phyloP scores from a whole-genome alignment of 2,113 vertebrate species.

The Poeciliopsis turrubarensis region DNA sequence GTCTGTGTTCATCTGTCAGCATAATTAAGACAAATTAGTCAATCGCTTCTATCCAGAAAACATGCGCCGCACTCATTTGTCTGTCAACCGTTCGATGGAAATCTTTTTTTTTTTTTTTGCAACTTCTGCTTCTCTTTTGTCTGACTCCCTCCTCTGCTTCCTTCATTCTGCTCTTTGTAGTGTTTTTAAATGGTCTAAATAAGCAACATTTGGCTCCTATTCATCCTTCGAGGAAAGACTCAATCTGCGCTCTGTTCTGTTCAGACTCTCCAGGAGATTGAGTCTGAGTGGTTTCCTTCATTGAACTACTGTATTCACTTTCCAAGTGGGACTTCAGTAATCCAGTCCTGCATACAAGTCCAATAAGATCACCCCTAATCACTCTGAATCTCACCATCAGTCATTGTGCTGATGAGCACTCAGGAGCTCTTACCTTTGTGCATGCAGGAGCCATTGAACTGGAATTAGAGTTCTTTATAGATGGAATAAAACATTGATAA shows the following conservation, averaged over 20 bases:
- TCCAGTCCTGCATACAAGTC: slow-evolving; percentile 10
- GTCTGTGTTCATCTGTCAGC: slow-evolving; percentile 19
- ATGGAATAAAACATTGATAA: slow-evolving; percentile 4
- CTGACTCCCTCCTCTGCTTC: neutral
- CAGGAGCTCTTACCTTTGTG: slow-evolving; percentile 3
- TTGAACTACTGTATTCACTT: slow-evolving; percentile 17
- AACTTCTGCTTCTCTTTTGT: slow-evolving; percentile 4
- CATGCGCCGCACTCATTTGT: slow-evolving; percentile 20
- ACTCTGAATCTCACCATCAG: slow-evolving; percentile 16
- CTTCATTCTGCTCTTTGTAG: slow-evolving; percentile 29
- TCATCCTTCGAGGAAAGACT: slow-evolving; percentile 18
- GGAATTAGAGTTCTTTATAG: neutral
- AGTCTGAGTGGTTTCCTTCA: slow-evolving; percentile 11
- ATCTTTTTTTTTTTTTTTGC: neutral
- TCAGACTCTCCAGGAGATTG: slow-evolving; percentile 17
- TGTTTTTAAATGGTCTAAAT: slow-evolving; percentile 52
- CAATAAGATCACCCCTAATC: slow-evolving; percentile 15
- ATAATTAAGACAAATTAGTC: slow-evolving; percentile 36
- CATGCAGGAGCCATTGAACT: neutral
- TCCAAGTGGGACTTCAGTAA: slow-evolving; percentile 14
- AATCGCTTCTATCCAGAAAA: slow-evolving; percentile 10
- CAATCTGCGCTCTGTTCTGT: slow-evolving; percentile 5
- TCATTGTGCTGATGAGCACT: slow-evolving; percentile 4
- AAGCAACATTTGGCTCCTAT: slow-evolving; percentile 28
- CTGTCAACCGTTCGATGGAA: slow-evolving; percentile 11